Conservation (phyloP, 2,113 vertebrate species). For the Notechis scutatus region DNA sequence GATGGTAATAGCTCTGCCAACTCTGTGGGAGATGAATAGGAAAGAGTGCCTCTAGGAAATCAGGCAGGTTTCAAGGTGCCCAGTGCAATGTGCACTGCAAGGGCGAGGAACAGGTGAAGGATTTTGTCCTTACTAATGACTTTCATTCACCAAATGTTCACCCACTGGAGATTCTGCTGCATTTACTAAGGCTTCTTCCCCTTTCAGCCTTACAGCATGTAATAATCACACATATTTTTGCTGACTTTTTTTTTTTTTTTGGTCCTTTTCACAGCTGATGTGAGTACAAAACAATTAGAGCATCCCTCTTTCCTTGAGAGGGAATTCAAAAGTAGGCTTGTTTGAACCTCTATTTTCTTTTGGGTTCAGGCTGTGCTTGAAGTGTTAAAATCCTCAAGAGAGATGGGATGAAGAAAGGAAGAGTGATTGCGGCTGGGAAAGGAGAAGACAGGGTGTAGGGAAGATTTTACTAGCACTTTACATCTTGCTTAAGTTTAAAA, state of each 20-base stretch:
- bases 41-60: no score
- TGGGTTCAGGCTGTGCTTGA: conserved; percentile 45
- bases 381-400: conserved; percentile 53
- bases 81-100: not conserved
- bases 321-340: conserved; percentile 15
- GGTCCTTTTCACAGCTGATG: conserved; percentile 32
- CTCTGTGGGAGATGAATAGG: not conserved
- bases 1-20: not conserved
- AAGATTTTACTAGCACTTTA: conserved; percentile 49
- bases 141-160: conserved; percentile 16
- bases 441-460: not conserved
- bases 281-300: conserved; percentile 28
- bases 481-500: conserved; percentile 50
- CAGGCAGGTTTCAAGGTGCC: not conserved
- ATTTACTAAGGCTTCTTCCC: not conserved
- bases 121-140: not conserved
- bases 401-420: conserved; percentile 19
- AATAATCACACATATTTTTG: not conserved
- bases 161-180: not conserved
- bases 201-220: conserved; percentile 21
- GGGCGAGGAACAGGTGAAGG: not conserved
- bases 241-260: not conserved
- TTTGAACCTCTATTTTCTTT: not conserved
- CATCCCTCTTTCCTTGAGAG: conserved; percentile 28
- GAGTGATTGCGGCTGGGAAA: not conserved